phyloP scores from a whole-genome alignment of 1,140 invertebrate species.

The Papilio polyxenes region DNA sequence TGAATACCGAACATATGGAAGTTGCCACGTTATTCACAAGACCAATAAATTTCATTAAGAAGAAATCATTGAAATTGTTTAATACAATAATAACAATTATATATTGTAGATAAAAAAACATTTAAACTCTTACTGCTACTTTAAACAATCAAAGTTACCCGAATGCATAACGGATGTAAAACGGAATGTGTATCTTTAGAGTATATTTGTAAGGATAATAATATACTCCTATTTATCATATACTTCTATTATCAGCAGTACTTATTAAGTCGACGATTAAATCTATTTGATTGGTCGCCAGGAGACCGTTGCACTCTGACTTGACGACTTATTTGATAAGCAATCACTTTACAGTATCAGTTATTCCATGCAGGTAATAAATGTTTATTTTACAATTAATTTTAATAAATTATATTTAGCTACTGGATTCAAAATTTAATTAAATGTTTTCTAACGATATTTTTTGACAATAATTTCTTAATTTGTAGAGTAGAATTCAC shows the following conservation, averaged over 20 bases:
- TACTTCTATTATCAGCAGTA: background rate
- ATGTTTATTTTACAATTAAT: background rate
- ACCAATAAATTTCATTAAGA: too few relatives aligned
- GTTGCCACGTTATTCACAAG: too few relatives aligned
- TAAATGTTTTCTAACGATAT: background rate
- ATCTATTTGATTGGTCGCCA: background rate
- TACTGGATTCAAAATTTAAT: background rate
- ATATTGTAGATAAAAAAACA: too few relatives aligned
- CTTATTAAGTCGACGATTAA: background rate
- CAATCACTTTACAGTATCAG: background rate
- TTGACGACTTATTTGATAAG: background rate
- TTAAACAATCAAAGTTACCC: background rate
- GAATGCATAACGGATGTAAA: background rate
- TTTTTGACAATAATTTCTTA: too few relatives aligned
- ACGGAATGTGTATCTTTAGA: background rate
- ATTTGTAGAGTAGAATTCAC: too few relatives aligned
- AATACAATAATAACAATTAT: too few relatives aligned
- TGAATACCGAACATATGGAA: background rate
- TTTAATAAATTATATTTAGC: background rate
- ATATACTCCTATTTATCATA: background rate
- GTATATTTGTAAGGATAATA: background rate
- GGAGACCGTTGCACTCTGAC: slow-evolving; percentile 19
- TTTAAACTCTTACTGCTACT: background rate
- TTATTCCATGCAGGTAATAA: background rate
- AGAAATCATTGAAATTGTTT: too few relatives aligned